These are phyloP conservation scores for Lochmaea crataegi DNA, from an alignment of 2,888 invertebrate species.

Conservation along the genomic window DNA sequence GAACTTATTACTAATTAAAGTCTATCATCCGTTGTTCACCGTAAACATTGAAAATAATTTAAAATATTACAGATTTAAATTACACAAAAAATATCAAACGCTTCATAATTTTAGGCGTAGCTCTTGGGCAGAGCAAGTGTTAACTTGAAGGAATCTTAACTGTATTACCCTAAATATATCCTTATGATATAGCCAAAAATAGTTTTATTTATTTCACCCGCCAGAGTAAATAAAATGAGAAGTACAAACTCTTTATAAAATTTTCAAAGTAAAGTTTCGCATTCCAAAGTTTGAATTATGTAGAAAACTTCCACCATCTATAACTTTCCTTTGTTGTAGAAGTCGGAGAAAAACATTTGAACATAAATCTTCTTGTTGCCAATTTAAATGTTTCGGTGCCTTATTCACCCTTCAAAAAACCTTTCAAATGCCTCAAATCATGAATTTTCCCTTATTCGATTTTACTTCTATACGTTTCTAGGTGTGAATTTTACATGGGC, in stretches of 20 bases:
- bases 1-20: no score
- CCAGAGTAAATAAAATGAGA: no score
- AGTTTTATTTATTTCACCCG: no score
- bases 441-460: constrained; percentile 33
- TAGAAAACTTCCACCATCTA: constrained; percentile 11
- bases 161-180: no score
- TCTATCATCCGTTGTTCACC: no score
- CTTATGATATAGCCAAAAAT: no score
- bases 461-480: constrained; percentile 37
- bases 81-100: no score
- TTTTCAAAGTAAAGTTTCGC: background rate
- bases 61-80: no score
- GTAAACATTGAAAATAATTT: no score
- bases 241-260: background rate
- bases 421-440: constrained; percentile 34
- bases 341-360: constrained; percentile 13
- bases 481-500: constrained; percentile 24
- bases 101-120: no score
- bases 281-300: background rate
- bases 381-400: constrained; percentile 20
- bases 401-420: constrained; percentile 13
- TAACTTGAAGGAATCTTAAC: no score
- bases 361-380: constrained; percentile 25
- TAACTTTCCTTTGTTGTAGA: constrained; percentile 13
- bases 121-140: no score